Percentiles rank a stretch among this genome's conserved stretches.
Evolutionary conservation across 2,797 vertebrate species (phyloP).

Genomic region (Channallabes apus): DNA sequence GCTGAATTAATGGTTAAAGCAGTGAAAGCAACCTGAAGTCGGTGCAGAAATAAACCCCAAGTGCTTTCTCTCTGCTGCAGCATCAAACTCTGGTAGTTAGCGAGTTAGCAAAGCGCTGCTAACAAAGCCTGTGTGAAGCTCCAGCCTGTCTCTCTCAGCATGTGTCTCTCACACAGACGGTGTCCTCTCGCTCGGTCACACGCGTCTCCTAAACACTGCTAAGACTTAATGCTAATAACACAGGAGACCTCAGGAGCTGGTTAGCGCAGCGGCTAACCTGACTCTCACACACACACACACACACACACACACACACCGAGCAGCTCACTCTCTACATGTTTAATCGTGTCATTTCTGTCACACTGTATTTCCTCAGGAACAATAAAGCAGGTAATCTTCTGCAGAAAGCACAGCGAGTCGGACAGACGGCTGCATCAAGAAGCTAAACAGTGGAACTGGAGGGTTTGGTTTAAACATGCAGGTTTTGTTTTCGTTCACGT

Average conservation of each 20-base stretch:
- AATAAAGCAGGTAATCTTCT: not conserved
- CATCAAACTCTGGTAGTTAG: not conserved
- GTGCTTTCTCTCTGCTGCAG: not conserved
- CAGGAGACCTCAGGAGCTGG: not conserved
- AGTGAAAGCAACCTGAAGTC: not conserved
- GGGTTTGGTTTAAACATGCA: slow-evolving; percentile 57
- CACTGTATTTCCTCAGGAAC: slow-evolving; percentile 14
- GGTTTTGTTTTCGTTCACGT: slow-evolving; percentile 70
- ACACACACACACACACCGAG: not conserved
- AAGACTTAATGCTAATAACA: too few relatives aligned
- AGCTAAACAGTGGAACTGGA: slow-evolving; percentile 13
- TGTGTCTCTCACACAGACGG: not conserved
- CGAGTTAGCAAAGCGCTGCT: slow-evolving; percentile 4
- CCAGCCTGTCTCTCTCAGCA: too few relatives aligned
- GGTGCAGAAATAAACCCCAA: not conserved
- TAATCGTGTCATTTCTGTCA: slow-evolving; percentile 10
- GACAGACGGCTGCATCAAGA: not conserved
- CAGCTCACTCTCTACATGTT: slow-evolving; percentile 22
- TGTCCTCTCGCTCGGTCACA: not conserved
- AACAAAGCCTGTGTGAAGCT: slow-evolving; percentile 2
- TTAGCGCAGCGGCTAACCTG: not conserved
- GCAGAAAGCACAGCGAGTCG: not conserved
- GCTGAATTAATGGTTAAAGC: not conserved
- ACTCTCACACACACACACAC: not conserved
- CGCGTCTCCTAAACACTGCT: not conserved